Percentiles rank a stretch among this genome's conserved stretches.
phyloP scores from a whole-genome alignment of 1,140 invertebrate species.

The Rhagoletis zephyria region DNA sequence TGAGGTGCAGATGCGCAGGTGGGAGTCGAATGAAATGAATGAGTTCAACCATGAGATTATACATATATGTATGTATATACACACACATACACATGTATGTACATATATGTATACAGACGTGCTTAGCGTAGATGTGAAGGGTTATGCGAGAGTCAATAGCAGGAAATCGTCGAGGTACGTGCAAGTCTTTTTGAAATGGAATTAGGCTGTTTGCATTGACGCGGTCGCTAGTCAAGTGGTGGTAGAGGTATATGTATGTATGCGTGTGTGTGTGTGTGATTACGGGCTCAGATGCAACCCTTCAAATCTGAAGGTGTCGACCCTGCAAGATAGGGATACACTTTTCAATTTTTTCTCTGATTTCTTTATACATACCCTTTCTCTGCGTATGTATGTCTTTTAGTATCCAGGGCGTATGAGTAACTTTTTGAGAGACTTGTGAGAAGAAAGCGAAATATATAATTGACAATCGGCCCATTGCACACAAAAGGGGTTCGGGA shows the following conservation, averaged over 20 bases:
- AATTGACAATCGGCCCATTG: too few species aligned
- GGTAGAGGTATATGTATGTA: too few species aligned
- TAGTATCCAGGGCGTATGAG: not conserved
- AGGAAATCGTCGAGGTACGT: not conserved
- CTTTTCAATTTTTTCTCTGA: not conserved
- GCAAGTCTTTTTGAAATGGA: not conserved
- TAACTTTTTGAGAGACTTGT: not conserved
- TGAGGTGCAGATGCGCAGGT: conserved; percentile 6
- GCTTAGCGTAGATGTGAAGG: too few species aligned
- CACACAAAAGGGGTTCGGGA: too few species aligned
- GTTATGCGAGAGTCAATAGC: too few species aligned
- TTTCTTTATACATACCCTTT: not conserved
- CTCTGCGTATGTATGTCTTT: not conserved
- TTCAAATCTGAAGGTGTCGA: not conserved
- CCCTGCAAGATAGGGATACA: not conserved
- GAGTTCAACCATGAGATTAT: not conserved
- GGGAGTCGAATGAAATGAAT: not conserved
- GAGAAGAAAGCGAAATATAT: too few species aligned
- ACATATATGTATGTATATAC: too few species aligned
- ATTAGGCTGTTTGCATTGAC: conserved; percentile 6
- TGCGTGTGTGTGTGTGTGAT: not conserved
- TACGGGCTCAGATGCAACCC: not conserved
- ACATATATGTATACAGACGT: too few species aligned
- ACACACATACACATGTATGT: too few species aligned
- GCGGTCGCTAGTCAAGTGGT: not conserved